These are phyloP conservation scores for Pteruthius melanotis DNA, from an alignment of 2,113 vertebrate genomes.

Conservation along the genomic window DNA sequence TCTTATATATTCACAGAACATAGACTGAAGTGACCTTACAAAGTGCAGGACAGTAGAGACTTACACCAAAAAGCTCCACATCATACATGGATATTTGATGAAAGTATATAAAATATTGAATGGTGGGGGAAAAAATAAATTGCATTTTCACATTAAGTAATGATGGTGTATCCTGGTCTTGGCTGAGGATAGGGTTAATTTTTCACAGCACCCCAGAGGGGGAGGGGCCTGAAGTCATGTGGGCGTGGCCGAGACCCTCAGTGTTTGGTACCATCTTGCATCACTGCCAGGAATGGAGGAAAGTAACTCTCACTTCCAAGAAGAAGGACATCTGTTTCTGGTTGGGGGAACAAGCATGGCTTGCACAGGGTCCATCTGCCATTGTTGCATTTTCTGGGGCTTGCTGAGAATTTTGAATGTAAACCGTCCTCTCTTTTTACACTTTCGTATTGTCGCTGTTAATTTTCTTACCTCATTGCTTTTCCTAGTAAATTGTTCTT, in stretches of 20 bases:
- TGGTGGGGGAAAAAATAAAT: neutral
- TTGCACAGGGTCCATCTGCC: neutral
- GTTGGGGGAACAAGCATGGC: neutral
- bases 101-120: neutral
- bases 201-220: neutral
- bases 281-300: neutral
- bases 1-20: neutral
- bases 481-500: neutral
- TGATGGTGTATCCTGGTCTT: neutral
- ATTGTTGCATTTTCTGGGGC: neutral
- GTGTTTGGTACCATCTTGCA: neutral
- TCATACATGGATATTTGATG: neutral
- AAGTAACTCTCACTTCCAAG: neutral
- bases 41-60: neutral
- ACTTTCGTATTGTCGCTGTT: neutral
- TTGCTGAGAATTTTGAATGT: neutral
- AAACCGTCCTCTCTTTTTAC: neutral
- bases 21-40: neutral
- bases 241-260: neutral
- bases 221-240: neutral
- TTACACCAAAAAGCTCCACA: neutral
- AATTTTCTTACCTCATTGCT: neutral
- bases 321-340: neutral
- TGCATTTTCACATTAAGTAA: neutral
- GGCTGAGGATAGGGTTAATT: neutral